These are phyloP conservation scores for Scaptomyza hsui DNA, from an alignment of 1,140 invertebrate genomes.

Conservation along the genomic window DNA sequence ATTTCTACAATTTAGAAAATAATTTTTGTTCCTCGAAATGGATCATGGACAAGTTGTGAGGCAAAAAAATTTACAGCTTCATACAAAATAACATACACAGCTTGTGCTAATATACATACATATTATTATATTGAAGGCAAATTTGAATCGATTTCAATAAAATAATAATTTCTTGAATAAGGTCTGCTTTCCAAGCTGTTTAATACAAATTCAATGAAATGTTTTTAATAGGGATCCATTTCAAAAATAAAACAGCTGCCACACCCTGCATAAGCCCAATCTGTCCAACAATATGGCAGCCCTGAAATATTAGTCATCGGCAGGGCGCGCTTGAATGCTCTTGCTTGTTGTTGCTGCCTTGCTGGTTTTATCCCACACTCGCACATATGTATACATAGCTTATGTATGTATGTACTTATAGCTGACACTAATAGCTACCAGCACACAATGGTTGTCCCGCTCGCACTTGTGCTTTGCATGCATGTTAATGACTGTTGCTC, in stretches of 20 bases:
- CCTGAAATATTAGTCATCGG: constrained; percentile 52
- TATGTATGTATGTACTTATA: constrained; percentile 44
- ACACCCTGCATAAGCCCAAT: constrained; percentile 34
- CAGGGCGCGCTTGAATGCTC: constrained; percentile 50
- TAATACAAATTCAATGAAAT: neutral
- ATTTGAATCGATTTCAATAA: neutral
- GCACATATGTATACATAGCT: constrained; percentile 5
- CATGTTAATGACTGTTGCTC: constrained; percentile 19
- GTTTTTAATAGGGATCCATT: neutral
- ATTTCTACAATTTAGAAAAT: neutral
- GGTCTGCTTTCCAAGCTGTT: no score
- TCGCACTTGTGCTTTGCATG: constrained; percentile 13
- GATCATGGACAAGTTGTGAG: neutral
- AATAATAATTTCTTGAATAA: neutral
- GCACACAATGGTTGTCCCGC: constrained; percentile 22
- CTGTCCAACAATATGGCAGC: constrained; percentile 38
- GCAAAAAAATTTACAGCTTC: neutral
- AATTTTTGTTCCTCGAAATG: no score
- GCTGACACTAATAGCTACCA: constrained; percentile 49
- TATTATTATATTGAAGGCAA: no score
- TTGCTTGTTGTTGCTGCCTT: constrained; percentile 33
- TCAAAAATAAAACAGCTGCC: constrained; percentile 24
- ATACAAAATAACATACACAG: neutral
- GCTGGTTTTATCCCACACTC: constrained; percentile 52
- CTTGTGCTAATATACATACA: no score